Evolutionary conservation across 2,888 invertebrate genomes (phyloP).

Genomic region (Athripsodes cinereus): DNA sequence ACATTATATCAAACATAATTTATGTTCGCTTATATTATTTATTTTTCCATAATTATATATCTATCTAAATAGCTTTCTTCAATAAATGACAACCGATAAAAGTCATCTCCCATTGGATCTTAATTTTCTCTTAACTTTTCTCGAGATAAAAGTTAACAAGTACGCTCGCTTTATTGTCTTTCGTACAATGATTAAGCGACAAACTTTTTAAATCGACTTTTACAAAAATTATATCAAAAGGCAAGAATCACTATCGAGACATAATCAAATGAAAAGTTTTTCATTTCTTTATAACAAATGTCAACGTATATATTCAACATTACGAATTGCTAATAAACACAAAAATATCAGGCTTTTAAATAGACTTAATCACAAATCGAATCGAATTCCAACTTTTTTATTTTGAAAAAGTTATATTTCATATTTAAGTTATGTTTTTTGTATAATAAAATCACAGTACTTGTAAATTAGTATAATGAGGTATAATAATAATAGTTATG

Average conservation of each 20-base stretch:
- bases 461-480: too few species aligned
- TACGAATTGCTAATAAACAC: too few species aligned
- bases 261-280: constrained; percentile 2
- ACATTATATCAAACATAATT: too few species aligned
- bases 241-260: constrained; percentile 3
- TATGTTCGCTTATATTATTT: not conserved
- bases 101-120: constrained; percentile 8
- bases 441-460: too few species aligned
- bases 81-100: constrained; percentile 9
- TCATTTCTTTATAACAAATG: too few species aligned
- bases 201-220: constrained; percentile 9
- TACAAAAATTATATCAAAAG: constrained; percentile 7
- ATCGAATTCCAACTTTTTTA: too few species aligned
- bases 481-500: too few species aligned
- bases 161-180: constrained; percentile 3
- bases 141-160: constrained; percentile 1
- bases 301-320: too few species aligned
- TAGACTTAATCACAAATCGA: too few species aligned
- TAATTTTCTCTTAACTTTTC: constrained; percentile 10
- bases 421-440: too few species aligned
- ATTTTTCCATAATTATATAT: constrained; percentile 1
- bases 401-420: too few species aligned
- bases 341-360: too few species aligned
- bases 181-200: constrained; percentile 6
- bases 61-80: not conserved